Evolutionary conservation across 64 coral and sea anemone genomes (phyloP), one percentile per base, ranked within the genome.

Genomic region (Montipora foliosa): DNA sequence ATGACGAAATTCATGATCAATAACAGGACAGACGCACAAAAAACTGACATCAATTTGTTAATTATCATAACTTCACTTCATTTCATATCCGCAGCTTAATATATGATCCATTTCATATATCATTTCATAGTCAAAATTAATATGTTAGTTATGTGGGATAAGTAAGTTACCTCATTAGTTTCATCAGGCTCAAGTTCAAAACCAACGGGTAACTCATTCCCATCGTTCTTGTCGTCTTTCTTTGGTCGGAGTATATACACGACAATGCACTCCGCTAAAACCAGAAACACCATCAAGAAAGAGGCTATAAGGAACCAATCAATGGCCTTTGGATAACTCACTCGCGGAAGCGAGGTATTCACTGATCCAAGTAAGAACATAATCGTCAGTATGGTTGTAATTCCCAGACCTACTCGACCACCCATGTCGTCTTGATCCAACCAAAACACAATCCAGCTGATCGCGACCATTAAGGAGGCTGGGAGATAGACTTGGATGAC

Each of bases 361-460:
- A 89, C 86, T 19, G 80, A 92, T 49, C 97, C 94, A 25, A 98
- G 84, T 9, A 98, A 90, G 49, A 98, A 94, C 72, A 96, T 93
- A 7, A 93, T 88, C 2, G 97, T 98, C 2, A 98, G 76, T 10
- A 98, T 90, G 0, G 97, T 98, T 3, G 97, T 98, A 7, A 98
- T 87, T 11, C 97, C 97, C 8, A 98, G 74, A 8, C 91, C 88
- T 78, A 98, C 57, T 74, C 97, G 94, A 64, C 93, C 87, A 19
- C 97, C 94, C 58, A 95, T 93, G 50, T 95, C 97, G 46, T 81
- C 12, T 19, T 75, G 45, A 8, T 95, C 97, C 97, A 98, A 91
- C 97, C 97, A 98, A 12, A 98, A 93, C 4, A 95, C 90, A 12
- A 96, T 94, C 97, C 97, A 98, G 49, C 97, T 98, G 15, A 98